Evolutionary conservation across 1,140 invertebrate genomes (phyloP).

Genomic region (Reticulitermes speratus): DNA sequence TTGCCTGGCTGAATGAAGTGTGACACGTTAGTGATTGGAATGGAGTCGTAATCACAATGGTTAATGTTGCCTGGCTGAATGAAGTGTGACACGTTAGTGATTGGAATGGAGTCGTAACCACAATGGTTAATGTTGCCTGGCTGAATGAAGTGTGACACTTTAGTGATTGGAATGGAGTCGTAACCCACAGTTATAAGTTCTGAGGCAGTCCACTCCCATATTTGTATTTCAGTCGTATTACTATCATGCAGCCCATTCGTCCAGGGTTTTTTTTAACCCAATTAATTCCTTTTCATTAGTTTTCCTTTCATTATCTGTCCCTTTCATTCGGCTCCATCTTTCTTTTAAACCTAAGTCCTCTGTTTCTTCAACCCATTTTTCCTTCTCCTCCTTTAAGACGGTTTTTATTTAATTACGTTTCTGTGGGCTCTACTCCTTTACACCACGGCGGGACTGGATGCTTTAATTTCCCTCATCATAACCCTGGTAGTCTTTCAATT

Average conservation of each 20-base stretch:
- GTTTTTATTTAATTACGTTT: neutral
- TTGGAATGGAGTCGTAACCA: too few relatives aligned
- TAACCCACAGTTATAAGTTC: too few relatives aligned
- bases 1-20: too few relatives aligned
- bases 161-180: too few relatives aligned
- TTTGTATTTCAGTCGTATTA: neutral
- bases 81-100: too few relatives aligned
- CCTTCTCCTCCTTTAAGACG: neutral
- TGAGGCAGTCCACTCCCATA: neutral
- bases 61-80: too few relatives aligned
- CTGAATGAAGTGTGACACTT: too few relatives aligned
- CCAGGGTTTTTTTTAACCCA: conserved; percentile 5
- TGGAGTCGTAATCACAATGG: too few relatives aligned
- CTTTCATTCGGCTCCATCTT: neutral
- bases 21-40: too few relatives aligned
- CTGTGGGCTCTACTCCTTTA: neutral
- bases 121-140: too few relatives aligned
- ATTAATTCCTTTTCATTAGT: neutral
- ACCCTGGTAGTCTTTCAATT: neutral
- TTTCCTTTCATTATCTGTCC: neutral
- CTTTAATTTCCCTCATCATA: conserved; percentile 17
- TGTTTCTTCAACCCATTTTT: neutral
- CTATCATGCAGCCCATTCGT: neutral
- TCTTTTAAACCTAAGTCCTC: conserved; percentile 1
- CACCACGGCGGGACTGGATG: neutral